Percentiles rank a stretch among this genome's conserved stretches.
Conservation (phyloP, 2,797 vertebrate genomes). For the Sciurus vulgaris region DNA sequence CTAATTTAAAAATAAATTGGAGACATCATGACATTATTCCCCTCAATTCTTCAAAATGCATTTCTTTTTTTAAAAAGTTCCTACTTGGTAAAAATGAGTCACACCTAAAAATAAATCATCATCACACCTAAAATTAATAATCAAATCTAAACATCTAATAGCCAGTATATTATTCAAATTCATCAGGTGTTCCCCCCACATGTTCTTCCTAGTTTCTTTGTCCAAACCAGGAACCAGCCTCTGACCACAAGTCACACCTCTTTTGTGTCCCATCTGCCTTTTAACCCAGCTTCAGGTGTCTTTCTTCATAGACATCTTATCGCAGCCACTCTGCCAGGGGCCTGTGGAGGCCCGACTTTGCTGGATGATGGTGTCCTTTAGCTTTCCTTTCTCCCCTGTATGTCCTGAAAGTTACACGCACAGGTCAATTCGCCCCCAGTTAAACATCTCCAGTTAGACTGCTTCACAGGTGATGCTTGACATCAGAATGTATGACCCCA, state of each 20-base stretch:
- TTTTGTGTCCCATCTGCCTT: neutral
- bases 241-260: neutral
- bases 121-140: conserved; percentile 8
- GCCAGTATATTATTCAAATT: neutral
- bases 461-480: neutral
- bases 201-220: neutral
- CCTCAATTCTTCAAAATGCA: neutral
- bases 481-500: neutral
- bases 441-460: neutral
- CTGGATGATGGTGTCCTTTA: neutral
- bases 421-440: neutral
- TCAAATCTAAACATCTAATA: neutral
- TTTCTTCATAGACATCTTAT: neutral
- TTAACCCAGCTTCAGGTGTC: neutral
- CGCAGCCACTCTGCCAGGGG: neutral
- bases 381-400: neutral
- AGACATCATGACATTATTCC: too few species aligned
- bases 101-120: too few species aligned
- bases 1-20: neutral
- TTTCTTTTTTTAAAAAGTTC: conserved; percentile 4
- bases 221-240: neutral
- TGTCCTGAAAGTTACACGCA: neutral
- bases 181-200: neutral
- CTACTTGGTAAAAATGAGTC: neutral
- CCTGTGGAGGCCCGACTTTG: neutral